Base-by-base conservation (phyloP, 2,797 vertebrate species). In the Okamejei kenojei region DNA sequence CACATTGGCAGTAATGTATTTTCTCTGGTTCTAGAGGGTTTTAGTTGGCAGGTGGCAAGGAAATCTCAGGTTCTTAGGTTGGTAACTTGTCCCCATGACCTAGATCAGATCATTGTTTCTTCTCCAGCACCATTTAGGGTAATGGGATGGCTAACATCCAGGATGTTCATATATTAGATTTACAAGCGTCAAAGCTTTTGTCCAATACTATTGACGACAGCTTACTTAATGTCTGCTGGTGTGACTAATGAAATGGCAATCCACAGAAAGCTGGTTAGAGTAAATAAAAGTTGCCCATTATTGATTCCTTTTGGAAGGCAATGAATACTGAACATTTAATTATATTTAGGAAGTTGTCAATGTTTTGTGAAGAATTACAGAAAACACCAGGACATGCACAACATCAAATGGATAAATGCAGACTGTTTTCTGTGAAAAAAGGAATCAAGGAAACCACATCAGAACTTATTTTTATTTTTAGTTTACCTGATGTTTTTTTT, bases 81-180 rank as follows among this genome's bases (percentile, higher is more conserved):
- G 95, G 95, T 81, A 94, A 13, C 0, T 45, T 94, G 7, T 95
- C 96, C 93, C 81, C 97, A 96, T 97, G 95, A 96, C 94, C 94
- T 96, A 93, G 96, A 96, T 90, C 95, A 97, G 93, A 95, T 97
- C 95, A 96, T 96, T 0, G 94, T 96, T 80, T 96, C 96, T 35
- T 96, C 96, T 9, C 95, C 95, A 38, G 80, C 93, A 90, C 94
- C 93, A 74, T 96, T 96, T 91, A 93, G 91, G 63, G 96, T 97
- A 94, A 95, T 95, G 38, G 7, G 19, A 38, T 23, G 19, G 21
- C 21, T 54, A 81, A 54, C 38, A 81, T 54, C 21, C 21, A 21
- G 45, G 8, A 26, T 81, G 7, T 54, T 78, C 10, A 10, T 15
- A 15, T 15, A 26, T 26, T 81, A 54, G 38, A 81, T 81, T 81